Base-by-base conservation (phyloP, 2,797 vertebrate species). In the Todus mexicanus region DNA sequence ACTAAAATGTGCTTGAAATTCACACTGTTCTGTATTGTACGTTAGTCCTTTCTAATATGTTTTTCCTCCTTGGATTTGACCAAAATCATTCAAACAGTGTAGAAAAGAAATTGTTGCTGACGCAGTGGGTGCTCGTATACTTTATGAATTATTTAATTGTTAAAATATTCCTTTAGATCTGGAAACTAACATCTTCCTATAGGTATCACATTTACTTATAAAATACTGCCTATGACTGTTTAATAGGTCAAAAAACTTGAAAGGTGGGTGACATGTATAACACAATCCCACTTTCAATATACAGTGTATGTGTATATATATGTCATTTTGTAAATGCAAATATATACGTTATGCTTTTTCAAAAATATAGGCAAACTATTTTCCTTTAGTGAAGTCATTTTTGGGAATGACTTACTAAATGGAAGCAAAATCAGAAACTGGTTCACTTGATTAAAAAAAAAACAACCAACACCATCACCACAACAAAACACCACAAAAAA, bases 401-500 rank as follows among this genome's bases (percentile, higher is more conserved):
- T 48, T 70, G 12, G 7, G 11, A 51, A 54, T 56, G 3, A 29
- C 23, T 56, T 51, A 50, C 18, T 59, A 60, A 81, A 64, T 31
- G 12, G 20, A 53, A 69, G 5, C 8, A 51, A 90, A 87, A 40
- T 50, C 42, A 77, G 10, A 84, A 64, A 76, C 12, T n/a, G 8
- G 3, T 53, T 92, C 7, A 37, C 61, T 73, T 69, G 23, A 38
- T 37, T 47, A 47, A 66, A 66, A 17, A 22, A 72, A 51, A 65
- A 50, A 0, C 0, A 43, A 16, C 26, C 20, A 47, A 22, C 21
- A 47, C 11, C 21, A 47, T 22, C n/a, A n/a, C n/a, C n/a, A 47
- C 21, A 47, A 47, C 22, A 47, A 47, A 47, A 22, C 10, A 43
- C 18, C 19, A 11, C 12, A 47, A 27, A 50, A 10, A 56, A 33